phyloP scores from a whole-genome alignment of 1,140 invertebrate species.

The Maniola jurtina region DNA sequence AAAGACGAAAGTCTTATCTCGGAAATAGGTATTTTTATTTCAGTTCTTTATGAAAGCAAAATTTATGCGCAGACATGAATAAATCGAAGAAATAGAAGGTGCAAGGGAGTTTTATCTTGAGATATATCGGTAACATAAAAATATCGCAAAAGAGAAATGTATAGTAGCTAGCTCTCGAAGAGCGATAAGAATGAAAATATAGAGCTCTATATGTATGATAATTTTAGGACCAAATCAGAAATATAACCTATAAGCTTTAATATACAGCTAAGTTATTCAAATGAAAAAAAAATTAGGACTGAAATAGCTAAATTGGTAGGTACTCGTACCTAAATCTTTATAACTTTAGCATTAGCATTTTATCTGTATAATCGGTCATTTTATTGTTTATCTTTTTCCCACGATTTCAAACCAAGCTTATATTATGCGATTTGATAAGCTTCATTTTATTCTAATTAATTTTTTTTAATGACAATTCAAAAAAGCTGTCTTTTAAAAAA shows the following conservation, averaged over 20 bases:
- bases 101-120: constrained; percentile 52
- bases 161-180: constrained; percentile 32
- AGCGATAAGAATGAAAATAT: constrained; percentile 46
- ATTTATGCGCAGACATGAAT: constrained; percentile 69
- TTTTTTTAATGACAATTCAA: too few species aligned
- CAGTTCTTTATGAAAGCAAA: constrained; percentile 43
- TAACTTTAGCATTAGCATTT: neutral
- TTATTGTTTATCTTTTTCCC: too few species aligned
- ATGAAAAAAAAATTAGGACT: neutral
- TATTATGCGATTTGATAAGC: too few species aligned
- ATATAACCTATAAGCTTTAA: neutral
- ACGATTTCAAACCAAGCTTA: too few species aligned
- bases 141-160: constrained; percentile 41
- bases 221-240: constrained; percentile 4
- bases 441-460: too few species aligned
- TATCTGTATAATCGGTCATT: neutral
- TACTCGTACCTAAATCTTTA: neutral
- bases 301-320: neutral
- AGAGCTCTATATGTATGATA: constrained; percentile 12
- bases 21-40: constrained; percentile 8
- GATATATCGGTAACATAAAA: constrained; percentile 65
- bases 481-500: too few species aligned
- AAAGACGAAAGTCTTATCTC: neutral
- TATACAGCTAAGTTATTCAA: neutral
- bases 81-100: constrained; percentile 65